A percentile compares a stretch with the other conserved stretches of the same genome.
phyloP scores from a whole-genome alignment of 2,797 vertebrate genomes.

The Mormyrops boulengeri region DNA sequence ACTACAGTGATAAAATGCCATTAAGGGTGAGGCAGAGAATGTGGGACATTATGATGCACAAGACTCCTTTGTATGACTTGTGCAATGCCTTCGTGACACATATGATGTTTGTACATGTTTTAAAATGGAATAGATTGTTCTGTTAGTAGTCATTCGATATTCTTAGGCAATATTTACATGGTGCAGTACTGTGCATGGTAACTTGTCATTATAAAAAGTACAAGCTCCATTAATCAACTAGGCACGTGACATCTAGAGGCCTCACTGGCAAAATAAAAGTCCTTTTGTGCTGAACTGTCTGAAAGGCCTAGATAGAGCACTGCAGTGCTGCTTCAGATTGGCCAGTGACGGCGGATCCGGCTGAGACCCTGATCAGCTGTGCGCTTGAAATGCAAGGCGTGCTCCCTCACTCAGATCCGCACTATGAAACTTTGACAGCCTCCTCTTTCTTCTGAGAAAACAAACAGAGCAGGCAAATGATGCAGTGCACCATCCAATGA shows the following conservation, averaged over 20 bases:
- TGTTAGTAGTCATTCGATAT: neutral
- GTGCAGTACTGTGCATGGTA: neutral
- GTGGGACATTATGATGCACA: neutral
- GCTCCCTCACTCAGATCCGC: slow-evolving; percentile 19
- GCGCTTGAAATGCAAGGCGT: slow-evolving; percentile 63
- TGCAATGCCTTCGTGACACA: neutral
- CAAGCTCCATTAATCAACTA: neutral
- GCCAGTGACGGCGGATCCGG: neutral
- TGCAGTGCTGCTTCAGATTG: slow-evolving; percentile 19
- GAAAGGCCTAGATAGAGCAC: neutral
- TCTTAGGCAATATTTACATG: neutral
- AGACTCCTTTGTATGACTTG: neutral
- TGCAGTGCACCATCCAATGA: neutral
- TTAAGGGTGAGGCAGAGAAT: neutral
- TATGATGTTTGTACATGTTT: neutral
- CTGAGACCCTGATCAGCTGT: slow-evolving; percentile 41
- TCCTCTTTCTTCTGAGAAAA: slow-evolving; percentile 37
- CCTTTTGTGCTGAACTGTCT: neutral
- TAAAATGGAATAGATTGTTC: neutral
- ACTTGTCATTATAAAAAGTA: neutral
- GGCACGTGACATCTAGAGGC: neutral
- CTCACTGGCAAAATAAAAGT: neutral
- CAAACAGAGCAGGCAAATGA: slow-evolving; percentile 13
- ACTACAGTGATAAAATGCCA: neutral
- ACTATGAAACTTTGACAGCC: slow-evolving; percentile 28